Evolutionary conservation across 2,888 invertebrate species (phyloP).

Genomic region (Euzophera pinguis): DNA sequence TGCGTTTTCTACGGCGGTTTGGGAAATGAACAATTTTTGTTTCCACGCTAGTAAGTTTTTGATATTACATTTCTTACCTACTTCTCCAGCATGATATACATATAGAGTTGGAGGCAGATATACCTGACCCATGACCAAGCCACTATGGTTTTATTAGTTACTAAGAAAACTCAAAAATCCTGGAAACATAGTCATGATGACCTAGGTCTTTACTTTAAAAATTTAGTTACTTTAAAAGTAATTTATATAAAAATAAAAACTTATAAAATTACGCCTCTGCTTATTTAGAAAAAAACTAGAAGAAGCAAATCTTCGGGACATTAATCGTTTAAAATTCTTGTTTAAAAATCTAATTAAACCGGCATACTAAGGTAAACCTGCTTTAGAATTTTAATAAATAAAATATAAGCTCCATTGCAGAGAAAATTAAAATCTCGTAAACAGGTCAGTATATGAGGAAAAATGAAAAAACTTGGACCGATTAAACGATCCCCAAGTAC

Average conservation of each 20-base stretch:
- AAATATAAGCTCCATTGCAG: not conserved
- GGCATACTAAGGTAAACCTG: not conserved
- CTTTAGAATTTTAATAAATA: constrained; percentile 7
- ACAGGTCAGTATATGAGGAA: not conserved
- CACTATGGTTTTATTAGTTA: too few species aligned
- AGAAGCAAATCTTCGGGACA: not conserved
- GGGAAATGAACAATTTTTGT: constrained; percentile 33
- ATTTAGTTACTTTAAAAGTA: too few species aligned
- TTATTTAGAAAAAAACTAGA: not conserved
- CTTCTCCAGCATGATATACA: too few species aligned
- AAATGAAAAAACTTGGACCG: not conserved
- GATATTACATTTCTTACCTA: too few species aligned
- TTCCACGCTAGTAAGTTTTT: too few species aligned
- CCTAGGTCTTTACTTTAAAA: too few species aligned
- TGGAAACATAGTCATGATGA: too few species aligned
- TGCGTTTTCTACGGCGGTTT: constrained; percentile 28
- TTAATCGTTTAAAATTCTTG: not conserved
- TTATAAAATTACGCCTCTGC: too few species aligned
- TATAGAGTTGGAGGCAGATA: too few species aligned
- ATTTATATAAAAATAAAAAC: too few species aligned
- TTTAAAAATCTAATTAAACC: constrained; percentile 4
- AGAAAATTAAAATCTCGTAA: not conserved
- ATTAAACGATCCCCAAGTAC: constrained; percentile 11
- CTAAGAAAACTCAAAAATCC: too few species aligned
- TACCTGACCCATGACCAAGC: too few species aligned